Evolutionary conservation across 1,140 invertebrate genomes (phyloP).

Genomic region (Chrysopa pallens): DNA sequence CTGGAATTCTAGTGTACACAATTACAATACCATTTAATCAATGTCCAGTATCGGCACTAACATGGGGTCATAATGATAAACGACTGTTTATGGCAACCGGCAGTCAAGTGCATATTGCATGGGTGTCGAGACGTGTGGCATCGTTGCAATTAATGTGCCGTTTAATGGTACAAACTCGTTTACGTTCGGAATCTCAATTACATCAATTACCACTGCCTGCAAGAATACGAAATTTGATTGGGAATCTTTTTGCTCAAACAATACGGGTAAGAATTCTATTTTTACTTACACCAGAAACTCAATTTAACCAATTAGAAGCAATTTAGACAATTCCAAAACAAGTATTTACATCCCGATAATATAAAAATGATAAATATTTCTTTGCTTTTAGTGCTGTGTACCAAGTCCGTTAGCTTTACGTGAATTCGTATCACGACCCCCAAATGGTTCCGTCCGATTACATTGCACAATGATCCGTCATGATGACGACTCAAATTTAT

Average conservation of each 20-base stretch:
- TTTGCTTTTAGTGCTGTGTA: constrained; percentile 64
- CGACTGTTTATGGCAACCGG: constrained; percentile 87
- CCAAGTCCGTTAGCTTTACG: constrained; percentile 73
- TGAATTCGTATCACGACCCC: constrained; percentile 85
- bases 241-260: constrained; percentile 86
- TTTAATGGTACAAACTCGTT: constrained; percentile 40
- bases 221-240: constrained; percentile 63
- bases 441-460: constrained; percentile 60
- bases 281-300: too few relatives aligned
- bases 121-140: constrained; percentile 78
- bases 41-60: constrained; percentile 78
- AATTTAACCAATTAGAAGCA: constrained; percentile 2
- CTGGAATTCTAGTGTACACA: constrained; percentile 40
- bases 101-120: constrained; percentile 73
- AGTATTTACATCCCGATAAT: too few relatives aligned
- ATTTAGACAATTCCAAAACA: too few relatives aligned
- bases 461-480: constrained; percentile 95
- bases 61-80: constrained; percentile 95
- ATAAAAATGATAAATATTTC: too few relatives aligned
- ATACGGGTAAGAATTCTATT: constrained; percentile 49
- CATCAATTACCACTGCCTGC: constrained; percentile 65
- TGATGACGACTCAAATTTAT: constrained; percentile 52
- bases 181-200: constrained; percentile 40
- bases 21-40: constrained; percentile 42
- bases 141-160: constrained; percentile 77